These are phyloP conservation scores for Clunio marinus DNA, from an alignment of 2,888 invertebrate species.

Conservation along the genomic window DNA sequence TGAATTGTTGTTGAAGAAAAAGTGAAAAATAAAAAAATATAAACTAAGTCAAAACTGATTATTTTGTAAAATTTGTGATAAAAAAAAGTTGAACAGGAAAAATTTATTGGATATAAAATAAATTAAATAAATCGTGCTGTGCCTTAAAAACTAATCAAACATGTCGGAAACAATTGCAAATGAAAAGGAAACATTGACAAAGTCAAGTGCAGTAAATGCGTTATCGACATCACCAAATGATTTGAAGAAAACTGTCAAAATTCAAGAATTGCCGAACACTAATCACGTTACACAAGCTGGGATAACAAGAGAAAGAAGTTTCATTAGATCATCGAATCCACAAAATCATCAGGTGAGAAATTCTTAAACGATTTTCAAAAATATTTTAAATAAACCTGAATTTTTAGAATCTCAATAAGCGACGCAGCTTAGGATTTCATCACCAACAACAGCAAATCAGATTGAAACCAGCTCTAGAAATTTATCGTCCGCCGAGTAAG, in stretches of 20 bases:
- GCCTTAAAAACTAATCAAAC: conserved; percentile 12
- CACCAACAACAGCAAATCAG: conserved; percentile 52
- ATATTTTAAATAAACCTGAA: background rate
- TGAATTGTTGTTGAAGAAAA: no score
- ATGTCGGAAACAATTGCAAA: conserved; percentile 35
- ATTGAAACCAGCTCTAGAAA: conserved; percentile 80
- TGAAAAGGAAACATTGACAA: conserved; percentile 4
- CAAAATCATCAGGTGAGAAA: conserved; percentile 55
- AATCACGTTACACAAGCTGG: conserved; percentile 48
- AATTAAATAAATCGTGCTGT: conserved; percentile 30
- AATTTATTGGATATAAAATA: background rate
- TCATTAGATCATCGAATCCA: conserved; percentile 55
- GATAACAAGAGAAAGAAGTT: conserved; percentile 66
- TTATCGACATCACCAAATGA: conserved; percentile 22
- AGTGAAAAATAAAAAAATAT: no score
- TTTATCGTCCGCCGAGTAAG: conserved; percentile 83
- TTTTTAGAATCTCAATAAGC: conserved; percentile 61
- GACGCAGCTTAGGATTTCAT: conserved; percentile 66
- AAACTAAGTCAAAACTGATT: no score
- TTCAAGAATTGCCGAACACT: conserved; percentile 24
- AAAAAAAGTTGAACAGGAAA: no score
- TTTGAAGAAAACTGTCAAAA: conserved; percentile 30
- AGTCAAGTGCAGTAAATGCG: background rate
- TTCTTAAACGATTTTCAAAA: background rate
- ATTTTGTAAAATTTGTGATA: conserved; percentile 21